Conservation (phyloP, 2,113 vertebrate species). For the Catharus minimus region DNA sequence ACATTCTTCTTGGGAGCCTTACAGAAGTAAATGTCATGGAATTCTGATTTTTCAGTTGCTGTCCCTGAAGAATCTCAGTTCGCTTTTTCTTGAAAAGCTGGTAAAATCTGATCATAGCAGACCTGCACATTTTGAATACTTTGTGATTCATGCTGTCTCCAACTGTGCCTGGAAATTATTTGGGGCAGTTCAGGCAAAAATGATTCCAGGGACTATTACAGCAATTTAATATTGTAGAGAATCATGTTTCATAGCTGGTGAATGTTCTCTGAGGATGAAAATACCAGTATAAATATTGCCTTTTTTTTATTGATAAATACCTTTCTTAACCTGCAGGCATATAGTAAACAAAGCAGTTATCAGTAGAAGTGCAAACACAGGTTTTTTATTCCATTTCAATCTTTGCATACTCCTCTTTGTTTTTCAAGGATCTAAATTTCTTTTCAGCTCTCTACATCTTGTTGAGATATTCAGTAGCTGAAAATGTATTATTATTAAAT, state of each 20-base stretch:
- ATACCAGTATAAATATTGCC: background rate
- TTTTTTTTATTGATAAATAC: background rate
- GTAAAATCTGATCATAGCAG: background rate
- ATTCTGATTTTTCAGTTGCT: background rate
- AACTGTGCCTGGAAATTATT: background rate
- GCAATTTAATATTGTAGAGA: background rate
- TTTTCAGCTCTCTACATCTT: background rate
- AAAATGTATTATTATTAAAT: slow-evolving; percentile 12
- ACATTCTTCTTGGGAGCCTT: background rate
- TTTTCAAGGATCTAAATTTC: slow-evolving; percentile 1
- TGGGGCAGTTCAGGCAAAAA: background rate
- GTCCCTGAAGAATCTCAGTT: background rate
- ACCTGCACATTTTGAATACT: background rate
- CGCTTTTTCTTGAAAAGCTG: background rate
- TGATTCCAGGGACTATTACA: background rate
- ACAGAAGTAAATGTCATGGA: background rate
- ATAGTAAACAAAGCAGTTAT: background rate
- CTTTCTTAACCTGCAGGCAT: background rate
- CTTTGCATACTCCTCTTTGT: background rate
- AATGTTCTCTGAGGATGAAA: background rate
- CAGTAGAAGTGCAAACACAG: background rate
- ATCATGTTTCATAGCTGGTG: background rate
- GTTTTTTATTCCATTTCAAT: background rate
- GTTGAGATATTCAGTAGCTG: background rate
- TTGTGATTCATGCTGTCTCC: background rate